Percentiles rank a stretch among this genome's conserved stretches.
Conservation (phyloP, 2,113 vertebrate genomes). For the Uropsilus gracilis region DNA sequence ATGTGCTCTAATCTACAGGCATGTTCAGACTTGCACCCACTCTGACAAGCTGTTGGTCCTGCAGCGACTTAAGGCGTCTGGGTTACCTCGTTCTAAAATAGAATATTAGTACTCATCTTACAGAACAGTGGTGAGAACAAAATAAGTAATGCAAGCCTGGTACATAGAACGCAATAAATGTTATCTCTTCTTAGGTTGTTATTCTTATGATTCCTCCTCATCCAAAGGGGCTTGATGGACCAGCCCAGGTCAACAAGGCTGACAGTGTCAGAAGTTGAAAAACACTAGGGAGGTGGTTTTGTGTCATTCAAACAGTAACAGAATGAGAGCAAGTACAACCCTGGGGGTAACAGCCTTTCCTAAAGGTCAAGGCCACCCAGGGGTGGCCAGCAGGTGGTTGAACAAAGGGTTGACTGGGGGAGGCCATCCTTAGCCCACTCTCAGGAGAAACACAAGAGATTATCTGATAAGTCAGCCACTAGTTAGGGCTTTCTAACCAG, state of each 20-base stretch:
- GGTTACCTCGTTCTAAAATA: not conserved
- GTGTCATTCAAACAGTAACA: not conserved
- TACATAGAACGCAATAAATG: not conserved
- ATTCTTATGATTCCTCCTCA: not conserved
- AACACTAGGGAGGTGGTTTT: not conserved
- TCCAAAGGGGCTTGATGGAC: not conserved
- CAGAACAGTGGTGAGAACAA: not conserved
- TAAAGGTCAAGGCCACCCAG: not conserved
- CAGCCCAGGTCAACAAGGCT: not conserved
- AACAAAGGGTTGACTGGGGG: no score
- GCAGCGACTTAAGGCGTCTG: not conserved
- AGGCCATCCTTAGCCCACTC: no score
- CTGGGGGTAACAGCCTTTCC: fast-evolving
- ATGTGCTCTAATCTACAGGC: not conserved
- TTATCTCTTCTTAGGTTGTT: not conserved
- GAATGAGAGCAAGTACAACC: not conserved
- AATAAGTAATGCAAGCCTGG: not conserved
- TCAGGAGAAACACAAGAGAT: no score
- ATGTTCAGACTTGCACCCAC: not conserved
- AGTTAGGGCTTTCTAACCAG: not conserved
- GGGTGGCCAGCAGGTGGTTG: not conserved
- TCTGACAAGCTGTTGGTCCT: not conserved
- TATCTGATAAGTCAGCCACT: not conserved
- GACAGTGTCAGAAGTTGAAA: not conserved
- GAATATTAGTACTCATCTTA: not conserved